These are phyloP conservation scores for Ochotona princeps DNA, from an alignment of 2,113 vertebrate species.

Conservation along the genomic window DNA sequence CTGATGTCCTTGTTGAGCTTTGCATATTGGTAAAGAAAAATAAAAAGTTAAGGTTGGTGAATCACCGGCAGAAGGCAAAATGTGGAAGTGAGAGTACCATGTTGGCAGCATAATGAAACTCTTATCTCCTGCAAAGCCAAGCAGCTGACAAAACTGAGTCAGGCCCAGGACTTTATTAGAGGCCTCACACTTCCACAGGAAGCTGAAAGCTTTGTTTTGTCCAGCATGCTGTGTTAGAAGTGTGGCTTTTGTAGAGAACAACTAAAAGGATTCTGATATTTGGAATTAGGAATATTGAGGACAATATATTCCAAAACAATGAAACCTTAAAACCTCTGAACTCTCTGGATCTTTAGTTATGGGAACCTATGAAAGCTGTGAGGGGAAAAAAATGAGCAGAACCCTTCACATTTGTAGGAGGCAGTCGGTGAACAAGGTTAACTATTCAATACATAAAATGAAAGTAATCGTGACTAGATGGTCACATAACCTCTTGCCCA, in stretches of 20 bases:
- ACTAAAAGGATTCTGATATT: not conserved
- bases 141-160: not conserved
- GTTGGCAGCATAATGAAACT: not conserved
- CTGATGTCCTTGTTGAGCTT: not conserved
- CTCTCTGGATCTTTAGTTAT: not conserved
- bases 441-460: not conserved
- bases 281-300: not conserved
- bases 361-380: not conserved
- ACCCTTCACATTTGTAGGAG: not conserved
- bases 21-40: constrained; percentile 5
- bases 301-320: not conserved
- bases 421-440: not conserved
- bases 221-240: not conserved
- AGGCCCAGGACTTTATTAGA: not conserved
- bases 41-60: constrained; percentile 19
- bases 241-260: not conserved
- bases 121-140: not conserved
- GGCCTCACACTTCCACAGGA: not conserved
- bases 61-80: constrained; percentile 8
- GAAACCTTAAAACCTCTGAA: not conserved
- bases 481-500: not conserved
- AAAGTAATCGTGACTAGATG: not conserved
- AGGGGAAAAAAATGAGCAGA: not conserved
- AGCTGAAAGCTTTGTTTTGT: not conserved
- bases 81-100: not conserved